Evolutionary conservation across 2,888 invertebrate genomes (phyloP).

Genomic region (Latheticus oryzae): DNA sequence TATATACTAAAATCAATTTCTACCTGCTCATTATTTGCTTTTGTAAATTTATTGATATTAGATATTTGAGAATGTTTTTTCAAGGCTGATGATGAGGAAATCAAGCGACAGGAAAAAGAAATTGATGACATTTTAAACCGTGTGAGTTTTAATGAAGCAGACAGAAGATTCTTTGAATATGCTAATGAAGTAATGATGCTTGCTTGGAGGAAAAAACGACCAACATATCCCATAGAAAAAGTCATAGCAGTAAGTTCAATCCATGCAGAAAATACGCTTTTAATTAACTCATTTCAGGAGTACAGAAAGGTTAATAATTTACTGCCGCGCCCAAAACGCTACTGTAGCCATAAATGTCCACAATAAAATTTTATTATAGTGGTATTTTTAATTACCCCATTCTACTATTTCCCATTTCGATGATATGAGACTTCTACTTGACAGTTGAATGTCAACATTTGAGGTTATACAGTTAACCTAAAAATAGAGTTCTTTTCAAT

Average conservation of each 20-base stretch:
- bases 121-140: conserved; percentile 59
- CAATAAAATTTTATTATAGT: no score
- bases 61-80: no score
- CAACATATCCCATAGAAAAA: conserved; percentile 65
- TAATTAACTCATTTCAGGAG: conserved; percentile 7
- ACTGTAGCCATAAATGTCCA: no score
- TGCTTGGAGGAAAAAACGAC: conserved; percentile 64
- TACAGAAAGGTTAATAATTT: conserved; percentile 18
- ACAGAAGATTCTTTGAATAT: conserved; percentile 68
- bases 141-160: conserved; percentile 65
- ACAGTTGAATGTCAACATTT: no score
- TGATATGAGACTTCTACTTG: no score
- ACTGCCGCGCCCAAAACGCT: no score
- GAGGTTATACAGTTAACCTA: no score
- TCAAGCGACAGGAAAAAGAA: conserved; percentile 58
- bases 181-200: conserved; percentile 66
- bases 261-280: neutral
- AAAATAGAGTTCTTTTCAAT: no score
- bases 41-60: conserved; percentile 43
- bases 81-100: conserved; percentile 50
- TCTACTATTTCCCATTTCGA: no score
- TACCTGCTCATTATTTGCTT: no score
- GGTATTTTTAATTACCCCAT: no score
- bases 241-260: conserved; percentile 56
- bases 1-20: no score